Evolutionary conservation across 2,888 invertebrate genomes (phyloP), one percentile per base, ranked within the genome.

Genomic region (Ligdia adustata): DNA sequence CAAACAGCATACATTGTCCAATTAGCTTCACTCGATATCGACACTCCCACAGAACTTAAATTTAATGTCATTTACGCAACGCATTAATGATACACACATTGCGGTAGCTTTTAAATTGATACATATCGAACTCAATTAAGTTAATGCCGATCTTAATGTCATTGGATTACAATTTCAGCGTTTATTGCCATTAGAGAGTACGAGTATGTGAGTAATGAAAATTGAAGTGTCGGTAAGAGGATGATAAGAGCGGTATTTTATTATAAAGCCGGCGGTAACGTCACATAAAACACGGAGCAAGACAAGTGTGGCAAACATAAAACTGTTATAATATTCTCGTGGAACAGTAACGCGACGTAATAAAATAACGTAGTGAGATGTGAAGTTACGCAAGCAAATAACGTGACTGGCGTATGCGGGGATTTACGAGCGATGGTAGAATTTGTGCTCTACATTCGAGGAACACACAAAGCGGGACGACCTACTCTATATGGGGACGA

Each of bases 231-330:
- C 12, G 22, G 3, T 11, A 22, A 22, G 7, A 22, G 26, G 26
- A 26, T 34, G 37, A 40, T 26, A 35, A 24, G 13, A 27, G 11
- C 7, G 9, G 20, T 44, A 41, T 32, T 35, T 51, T 22, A 37
- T 40, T 35, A 28, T 18, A 6, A 37, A 37, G 35, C 24, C 53
- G 32, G 52, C 53, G 49, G 42, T 56, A 62, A 60, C 47, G 29
- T 51, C 52, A 46, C 48, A 51, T 57, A 42, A 59, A 42, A 43
- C 49, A 41, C 49, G 59, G 47, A 62, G 52, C 62, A 59, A 58
- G 48, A 51, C 62, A 59, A 65, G 61, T 69, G 69, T 57, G 52
- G 61, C 57, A 56, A 62, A 65, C 68, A 67, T 72, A 67, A 66
- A 63, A 64, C 55, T 43, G 48, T 38, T 49, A 33, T 42, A 49